Base-by-base conservation (phyloP, 2,888 invertebrate genomes). In the Trisateles emortualis region DNA sequence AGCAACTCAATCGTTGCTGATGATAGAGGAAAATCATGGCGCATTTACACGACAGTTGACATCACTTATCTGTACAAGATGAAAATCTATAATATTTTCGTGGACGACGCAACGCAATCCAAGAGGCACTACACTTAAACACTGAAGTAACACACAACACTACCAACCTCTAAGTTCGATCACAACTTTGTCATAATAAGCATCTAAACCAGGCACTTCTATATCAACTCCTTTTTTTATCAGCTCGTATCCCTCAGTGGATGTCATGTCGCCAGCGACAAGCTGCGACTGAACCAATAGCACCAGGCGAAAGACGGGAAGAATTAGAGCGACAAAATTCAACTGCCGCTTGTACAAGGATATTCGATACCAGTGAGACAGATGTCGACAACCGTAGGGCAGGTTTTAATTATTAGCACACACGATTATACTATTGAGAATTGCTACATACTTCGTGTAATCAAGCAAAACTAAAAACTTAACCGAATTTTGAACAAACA, bases 161-260 rank as follows among this genome's bases (percentile, higher is more conserved):
- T 64, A 88, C 88, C 75, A 86, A 94, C 94, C 94, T 94, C 94
- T 85, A 13, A 94, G 87, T 78, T 94, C 94, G 59, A 85, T 70
- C 56, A 94, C 94, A 52, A 94, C 92, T 84, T 93, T 94, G 74
- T 95, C 94, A 79, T 93, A 94, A 79, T 94, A 94, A 60, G 87
- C 83, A 56, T 94, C 94, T 72, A 94, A 79, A 32, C 93, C 93
- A 2, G 93, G 93, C 75, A 93, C 92, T 78, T 93, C 93, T 16
- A 90, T 88, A 65, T 92, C 91, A 14, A 93, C 86, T 44, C 93
- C 93, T 68, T 81, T 85, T 78, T 88, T 90, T 74, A 93, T 93
- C 69, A 93, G 84, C 74, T 92, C 92, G 83, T 92, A 93, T 60
- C 92, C 91, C 83, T 93, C 92, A 50, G 92, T 87, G 73, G 90